A percentile compares a stretch with the other conserved stretches of the same genome.
Conservation (phyloP, 2,113 vertebrate species). For the Acanthochromis polyacanthus region DNA sequence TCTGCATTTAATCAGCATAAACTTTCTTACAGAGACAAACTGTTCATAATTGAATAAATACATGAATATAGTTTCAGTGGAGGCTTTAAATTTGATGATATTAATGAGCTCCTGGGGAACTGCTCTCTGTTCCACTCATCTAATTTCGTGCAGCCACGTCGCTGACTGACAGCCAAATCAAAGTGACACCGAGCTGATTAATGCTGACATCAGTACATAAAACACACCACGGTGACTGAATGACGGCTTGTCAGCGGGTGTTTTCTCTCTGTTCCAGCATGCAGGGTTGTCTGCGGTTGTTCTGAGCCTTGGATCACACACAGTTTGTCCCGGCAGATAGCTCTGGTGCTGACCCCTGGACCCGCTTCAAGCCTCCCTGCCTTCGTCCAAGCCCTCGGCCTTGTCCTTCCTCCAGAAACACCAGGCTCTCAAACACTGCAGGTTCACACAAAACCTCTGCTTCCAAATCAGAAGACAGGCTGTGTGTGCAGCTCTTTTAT, state of each 20-base stretch:
- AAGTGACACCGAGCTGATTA: constrained; percentile 12
- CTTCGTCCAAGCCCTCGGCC: constrained; percentile 2
- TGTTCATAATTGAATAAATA: no score
- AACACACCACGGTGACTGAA: neutral
- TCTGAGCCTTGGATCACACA: constrained; percentile 27
- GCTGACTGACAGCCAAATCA: constrained; percentile 24
- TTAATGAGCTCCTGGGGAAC: no score
- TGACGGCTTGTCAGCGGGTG: neutral
- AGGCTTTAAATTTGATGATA: no score
- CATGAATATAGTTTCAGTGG: no score
- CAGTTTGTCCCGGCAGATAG: constrained; percentile 34
- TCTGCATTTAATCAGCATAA: no score
- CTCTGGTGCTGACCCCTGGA: constrained; percentile 22
- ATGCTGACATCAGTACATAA: constrained; percentile 7
- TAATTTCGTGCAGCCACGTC: neutral
- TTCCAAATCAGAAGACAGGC: no score
- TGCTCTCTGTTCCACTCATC: no score
- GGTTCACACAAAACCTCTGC: neutral
- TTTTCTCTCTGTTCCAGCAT: constrained; percentile 42
- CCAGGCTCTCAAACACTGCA: neutral
- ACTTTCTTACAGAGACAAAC: no score
- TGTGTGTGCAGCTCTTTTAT: no score
- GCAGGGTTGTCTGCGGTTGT: constrained; percentile 14
- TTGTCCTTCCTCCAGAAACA: constrained; percentile 42
- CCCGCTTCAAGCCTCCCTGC: neutral